Evolutionary conservation across 1,140 invertebrate genomes (phyloP).

Genomic region (Orchesella cincta): DNA sequence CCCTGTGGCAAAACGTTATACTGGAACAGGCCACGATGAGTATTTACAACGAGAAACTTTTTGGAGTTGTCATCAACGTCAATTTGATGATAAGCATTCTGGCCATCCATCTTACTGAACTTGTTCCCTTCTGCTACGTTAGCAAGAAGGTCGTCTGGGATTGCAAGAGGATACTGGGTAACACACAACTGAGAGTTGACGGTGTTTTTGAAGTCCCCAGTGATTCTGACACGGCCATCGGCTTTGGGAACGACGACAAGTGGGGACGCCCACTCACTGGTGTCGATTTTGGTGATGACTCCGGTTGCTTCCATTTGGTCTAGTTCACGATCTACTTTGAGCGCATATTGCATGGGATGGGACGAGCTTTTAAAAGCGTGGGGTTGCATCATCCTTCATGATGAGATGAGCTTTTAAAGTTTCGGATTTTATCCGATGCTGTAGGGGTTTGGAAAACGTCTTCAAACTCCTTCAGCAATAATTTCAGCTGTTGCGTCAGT

Average conservation of each 20-base stretch:
- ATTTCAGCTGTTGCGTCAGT: no score
- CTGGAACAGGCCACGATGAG: slow-evolving; percentile 53
- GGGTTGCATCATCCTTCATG: slow-evolving; percentile 26
- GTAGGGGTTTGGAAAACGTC: slow-evolving; percentile 29
- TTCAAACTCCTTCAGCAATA: slow-evolving; percentile 24
- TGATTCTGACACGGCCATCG: slow-evolving; percentile 30
- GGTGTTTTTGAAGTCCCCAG: slow-evolving; percentile 30
- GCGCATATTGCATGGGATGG: slow-evolving; percentile 35
- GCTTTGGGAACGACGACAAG: background rate
- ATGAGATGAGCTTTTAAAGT: slow-evolving; percentile 30
- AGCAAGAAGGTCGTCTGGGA: slow-evolving; percentile 30
- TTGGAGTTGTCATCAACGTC: slow-evolving; percentile 53
- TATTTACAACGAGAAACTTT: slow-evolving; percentile 51
- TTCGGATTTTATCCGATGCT: background rate
- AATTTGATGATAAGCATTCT: slow-evolving; percentile 56
- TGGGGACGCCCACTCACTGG: slow-evolving; percentile 47
- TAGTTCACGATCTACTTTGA: slow-evolving; percentile 34
- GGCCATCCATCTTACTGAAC: slow-evolving; percentile 55
- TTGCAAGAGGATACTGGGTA: slow-evolving; percentile 25
- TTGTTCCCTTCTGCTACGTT: slow-evolving; percentile 24
- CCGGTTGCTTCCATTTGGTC: slow-evolving; percentile 44
- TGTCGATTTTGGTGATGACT: slow-evolving; percentile 53
- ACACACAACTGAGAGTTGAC: slow-evolving; percentile 30
- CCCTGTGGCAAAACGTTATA: slow-evolving; percentile 53
- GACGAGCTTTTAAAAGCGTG: slow-evolving; percentile 31